A percentile compares a stretch with the other conserved stretches of the same genome.
phyloP scores from a whole-genome alignment of 2,888 invertebrate genomes.

The Tuta absoluta region DNA sequence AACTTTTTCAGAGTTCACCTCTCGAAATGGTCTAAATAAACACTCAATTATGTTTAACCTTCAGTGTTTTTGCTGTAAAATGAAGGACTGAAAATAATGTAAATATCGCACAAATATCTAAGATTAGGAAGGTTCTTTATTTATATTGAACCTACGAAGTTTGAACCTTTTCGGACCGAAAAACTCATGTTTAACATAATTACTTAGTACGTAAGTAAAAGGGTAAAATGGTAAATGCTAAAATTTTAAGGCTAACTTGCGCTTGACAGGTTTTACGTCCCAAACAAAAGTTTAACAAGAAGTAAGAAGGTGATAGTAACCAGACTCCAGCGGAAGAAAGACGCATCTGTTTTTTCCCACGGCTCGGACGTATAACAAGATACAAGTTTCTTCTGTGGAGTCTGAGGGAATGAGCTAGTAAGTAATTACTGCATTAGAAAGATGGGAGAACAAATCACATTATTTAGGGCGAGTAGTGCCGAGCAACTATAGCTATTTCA shows the following conservation, averaged over 20 bases:
- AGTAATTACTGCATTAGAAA: neutral
- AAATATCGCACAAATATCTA: no score
- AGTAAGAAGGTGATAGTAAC: constrained; percentile 38
- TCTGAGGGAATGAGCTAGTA: neutral
- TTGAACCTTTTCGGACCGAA: no score
- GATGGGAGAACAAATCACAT: constrained; percentile 5
- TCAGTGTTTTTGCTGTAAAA: neutral
- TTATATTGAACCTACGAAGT: no score
- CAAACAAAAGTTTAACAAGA: constrained; percentile 29
- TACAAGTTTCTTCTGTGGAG: constrained; percentile 4
- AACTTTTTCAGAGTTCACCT: constrained; percentile 37
- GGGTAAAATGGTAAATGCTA: no score
- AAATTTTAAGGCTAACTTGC: constrained; percentile 2
- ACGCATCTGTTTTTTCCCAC: constrained; percentile 43
- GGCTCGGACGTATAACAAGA: constrained; percentile 15
- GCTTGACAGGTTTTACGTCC: constrained; percentile 24
- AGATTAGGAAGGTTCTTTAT: no score
- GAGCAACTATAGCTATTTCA: neutral
- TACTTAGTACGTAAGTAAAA: no score
- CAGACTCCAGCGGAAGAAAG: constrained; percentile 40
- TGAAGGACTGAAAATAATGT: neutral
- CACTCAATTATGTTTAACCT: neutral
- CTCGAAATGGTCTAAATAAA: neutral
- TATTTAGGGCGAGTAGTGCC: neutral
- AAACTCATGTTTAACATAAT: no score